Base-by-base conservation (phyloP, 2,113 vertebrate genomes). In the Phaethon lepturus region DNA sequence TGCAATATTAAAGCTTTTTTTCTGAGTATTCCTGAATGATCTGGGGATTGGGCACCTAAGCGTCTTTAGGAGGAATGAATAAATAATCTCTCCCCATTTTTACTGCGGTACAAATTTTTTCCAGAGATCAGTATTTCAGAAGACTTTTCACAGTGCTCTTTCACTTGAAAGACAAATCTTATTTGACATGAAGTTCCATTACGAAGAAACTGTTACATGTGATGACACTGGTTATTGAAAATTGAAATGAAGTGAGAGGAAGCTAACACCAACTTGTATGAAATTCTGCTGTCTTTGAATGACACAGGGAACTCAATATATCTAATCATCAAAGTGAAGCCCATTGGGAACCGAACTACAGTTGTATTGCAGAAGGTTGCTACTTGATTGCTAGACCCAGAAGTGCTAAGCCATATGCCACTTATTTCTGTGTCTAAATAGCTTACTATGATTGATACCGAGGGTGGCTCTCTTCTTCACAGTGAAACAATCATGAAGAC, bases 221-320 rank as follows among this genome's bases (percentile, higher is more conserved):
- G 96, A 96, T 97, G 97, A 97, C 96, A 98, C 62, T 94, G 86
- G 95, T 97, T 98, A 98, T 96, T 97, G 98, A 98, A 98, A 98
- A 98, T 96, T 98, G 98, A 98, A 98, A 98, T 97, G 95, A 98
- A 98, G 96, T 97, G 97, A 98, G 76, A 98, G 93, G 95, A 97
- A 97, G 95, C 95, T 96, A 95, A 97, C 91, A 96, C 76, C 90
- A 96, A 93, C 29, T 76, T 76, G 81, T 95, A 95, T 95, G 91
- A 98, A 97, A 97, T 97, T 97, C 95, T 97, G 79, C 91, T 97
- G 96, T 91, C 95, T 97, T 95, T 97, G 97, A 98, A 96, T 96
- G 97, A 98, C 96, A 98, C 71, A 84, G 96, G 88, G 94, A 98
- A 97, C 97, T 98, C 97, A 97, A 97, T 98, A 97, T 94, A 98